phyloP scores from a whole-genome alignment of 2,888 invertebrate genomes.

The Pristionchus arcanus region DNA sequence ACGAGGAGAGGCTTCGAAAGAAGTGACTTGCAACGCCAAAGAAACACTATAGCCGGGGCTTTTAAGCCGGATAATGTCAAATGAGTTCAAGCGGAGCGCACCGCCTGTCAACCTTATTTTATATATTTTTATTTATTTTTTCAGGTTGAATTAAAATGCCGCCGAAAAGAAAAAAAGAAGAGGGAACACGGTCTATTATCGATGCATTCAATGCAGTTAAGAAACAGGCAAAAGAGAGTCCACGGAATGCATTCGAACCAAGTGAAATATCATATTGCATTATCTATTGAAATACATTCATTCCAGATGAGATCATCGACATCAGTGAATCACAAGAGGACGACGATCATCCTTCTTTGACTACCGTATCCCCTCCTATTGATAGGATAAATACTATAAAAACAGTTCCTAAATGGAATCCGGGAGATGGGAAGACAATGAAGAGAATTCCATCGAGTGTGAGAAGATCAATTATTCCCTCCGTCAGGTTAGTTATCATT shows the following conservation, averaged over 20 bases:
- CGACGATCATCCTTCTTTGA: neutral
- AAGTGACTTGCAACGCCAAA: too few relatives aligned
- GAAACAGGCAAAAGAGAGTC: neutral
- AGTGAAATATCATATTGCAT: neutral
- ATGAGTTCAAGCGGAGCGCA: neutral
- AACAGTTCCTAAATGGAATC: neutral
- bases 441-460: neutral
- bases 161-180: conserved; percentile 22
- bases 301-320: conserved; percentile 42
- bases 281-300: neutral
- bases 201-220: conserved; percentile 43
- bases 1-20: neutral
- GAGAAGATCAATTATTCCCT: neutral
- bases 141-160: neutral
- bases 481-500: neutral
- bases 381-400: neutral
- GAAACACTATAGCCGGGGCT: neutral
- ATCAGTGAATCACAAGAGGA: conserved; percentile 27
- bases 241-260: neutral
- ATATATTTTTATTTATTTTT: neutral
- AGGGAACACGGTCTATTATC: conserved; percentile 22
- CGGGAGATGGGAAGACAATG: neutral
- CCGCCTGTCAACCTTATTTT: neutral
- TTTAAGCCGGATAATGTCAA: neutral
- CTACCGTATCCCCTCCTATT: neutral